Base-by-base conservation (phyloP, 2,113 vertebrate species). In the Gila orcuttii region DNA sequence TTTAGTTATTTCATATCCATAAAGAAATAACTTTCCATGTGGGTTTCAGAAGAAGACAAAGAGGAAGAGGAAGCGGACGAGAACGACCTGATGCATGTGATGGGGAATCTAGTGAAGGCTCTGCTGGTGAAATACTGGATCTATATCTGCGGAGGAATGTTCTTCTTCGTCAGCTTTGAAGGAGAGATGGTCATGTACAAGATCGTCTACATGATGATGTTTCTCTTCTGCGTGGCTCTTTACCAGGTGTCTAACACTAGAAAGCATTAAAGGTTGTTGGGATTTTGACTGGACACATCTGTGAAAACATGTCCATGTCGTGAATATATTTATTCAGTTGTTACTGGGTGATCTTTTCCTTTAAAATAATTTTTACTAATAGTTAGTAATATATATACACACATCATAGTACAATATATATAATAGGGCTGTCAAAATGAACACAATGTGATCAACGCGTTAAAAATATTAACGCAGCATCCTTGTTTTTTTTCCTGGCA, bases 151-250 rank as follows among this genome's bases (percentile, higher is more conserved):
- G 96, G 98, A 1, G 97, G 98, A 88, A 99, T 99, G 98, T 99
- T 99, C 96, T 99, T 99, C 96, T 95, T 99, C 2, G 98, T 99
- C 94, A 99, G 97, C 95, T 99, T 99, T 59, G 98, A 99, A 92
- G 98, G 97, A 71, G 95, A 93, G 88, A 97, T 97, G 11, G 98
- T 97, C 92, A 97, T 99, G 96, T 99, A 99, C 95, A 99, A 99
- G 94, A 99, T 99, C 94, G 96, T 99, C 95, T 99, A 99, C 93
- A 99, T 99, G 98, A 97, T 99, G 95, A 94, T 99, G 85, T 97
- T 99, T 90, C 96, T 99, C 73, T 97, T 96, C 94, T 99, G 97
- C 23, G 97, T 99, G 89, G 97, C 96, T 8, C 92, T 99, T n/a
- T 99, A 99, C 91, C 98, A 99, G 97, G 98, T 99, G 33, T 69